Evolutionary conservation across 2,888 invertebrate genomes (phyloP), one percentile per base, ranked within the genome.

Genomic region (Thymelicus sylvestris): DNA sequence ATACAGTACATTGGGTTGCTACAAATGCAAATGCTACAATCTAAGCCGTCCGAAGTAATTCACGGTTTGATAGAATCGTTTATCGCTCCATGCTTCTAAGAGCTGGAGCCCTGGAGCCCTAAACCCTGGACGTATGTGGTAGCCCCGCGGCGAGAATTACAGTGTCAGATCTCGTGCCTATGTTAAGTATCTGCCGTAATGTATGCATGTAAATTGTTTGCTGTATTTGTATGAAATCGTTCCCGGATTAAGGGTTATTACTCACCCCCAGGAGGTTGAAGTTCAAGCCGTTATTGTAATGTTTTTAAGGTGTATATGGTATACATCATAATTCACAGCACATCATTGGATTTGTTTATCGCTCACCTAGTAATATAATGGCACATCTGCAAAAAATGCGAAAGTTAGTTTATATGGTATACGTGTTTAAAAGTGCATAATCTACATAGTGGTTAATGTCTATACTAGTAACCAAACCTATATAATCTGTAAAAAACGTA

Each of bases 221-320:
- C 50, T 50, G 50, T 50, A n/a, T 52, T 52, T 52, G 50, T 52
- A 15, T 52, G 50, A 52, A 52, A 52, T 52, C 19, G 50, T 59
- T 38, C 59, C 59, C 31, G n/a, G 50, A 52, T 52, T 52, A 52
- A 52, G 19, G 50, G 15, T 19, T 52, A 52, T 52, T 52, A 52
- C 50, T 52, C 7, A 52, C 19, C 50, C 15, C 50, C 15, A 4
- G 50, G 50, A 19, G 15, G 50, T 52, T 19, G 15, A 52, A 19
- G 50, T 15, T 52, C 19, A 19, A 19, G 19, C 8, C 15, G n/a
- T 52, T 52, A 52, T 8, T 19, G 15, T 52, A 52, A 12, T 52
- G 50, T 52, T 52, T 50, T 50, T 47, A 13, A 19, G 44, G 44
- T 44, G 44, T 44, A 44, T 31, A 31, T 31, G 31, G 31, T 31